Evolutionary conservation across 2,888 invertebrate genomes (phyloP), one percentile per base, ranked within the genome.

Genomic region (Chloroclysta siterata): DNA sequence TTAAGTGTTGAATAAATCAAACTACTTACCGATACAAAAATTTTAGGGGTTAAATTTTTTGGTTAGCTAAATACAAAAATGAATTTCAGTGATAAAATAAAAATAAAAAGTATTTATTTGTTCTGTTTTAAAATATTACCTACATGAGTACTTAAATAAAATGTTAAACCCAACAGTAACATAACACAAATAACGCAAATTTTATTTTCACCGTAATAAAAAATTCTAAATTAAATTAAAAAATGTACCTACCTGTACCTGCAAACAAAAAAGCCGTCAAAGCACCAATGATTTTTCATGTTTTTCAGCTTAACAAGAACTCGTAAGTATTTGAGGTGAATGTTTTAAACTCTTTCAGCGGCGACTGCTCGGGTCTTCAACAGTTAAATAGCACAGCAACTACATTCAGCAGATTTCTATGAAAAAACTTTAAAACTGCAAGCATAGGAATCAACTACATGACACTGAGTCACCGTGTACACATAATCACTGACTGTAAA

Each of bases 251-350:
- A 42, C 14, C n/a, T 14, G 5, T n/a, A n/a, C 17, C 44, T 14
- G 15, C 15, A 44, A 46, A 11, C 46, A 10, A 17, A 46, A 17
- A 17, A 17, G 10, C 17, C 10, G 46, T 8, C 2, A 17, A 46
- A 17, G 11, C 36, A 11, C 11, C 36, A 46, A 51, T 51, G 33
- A 17, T 54, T 51, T 55, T 63, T 63, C 42, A 68, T 68, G 68
- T 48, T 54, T 68, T 68, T 68, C 62, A 68, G 68, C 42, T 73
- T 70, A 57, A 33, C 36, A 15, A 28, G 2, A 39, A 50, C 46
- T 7, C 29, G 55, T 55, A 55, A 55, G 55, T 55, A 55, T 29
- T 17, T 2, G 17, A 8, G 14, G 14, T 14, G 8, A 42, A 14
- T 14, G 42, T 11, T 11, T 39, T 29, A 5, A 8, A 33, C 2